Base-by-base conservation (phyloP, 2,888 invertebrate genomes). In the Merodon equestris region DNA sequence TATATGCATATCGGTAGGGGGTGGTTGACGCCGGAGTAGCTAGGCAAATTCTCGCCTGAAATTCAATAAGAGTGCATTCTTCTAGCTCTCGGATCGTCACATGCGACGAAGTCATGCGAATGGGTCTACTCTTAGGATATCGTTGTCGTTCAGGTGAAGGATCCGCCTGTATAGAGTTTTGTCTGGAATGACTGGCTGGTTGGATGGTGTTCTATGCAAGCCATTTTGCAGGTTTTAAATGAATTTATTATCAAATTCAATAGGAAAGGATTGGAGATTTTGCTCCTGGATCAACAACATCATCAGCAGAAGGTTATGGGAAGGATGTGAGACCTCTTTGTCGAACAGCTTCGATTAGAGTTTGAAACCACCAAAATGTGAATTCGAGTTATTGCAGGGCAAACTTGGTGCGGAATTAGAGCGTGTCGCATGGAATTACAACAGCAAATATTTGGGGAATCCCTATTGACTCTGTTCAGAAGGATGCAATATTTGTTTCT, bases 171-270 rank as follows among this genome's bases (percentile, higher is more conserved):
- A 64, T 44, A n/a, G 66, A 67, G 61, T 72, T 67, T 34, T 51
- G 66, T 77, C 66, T 72, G 50, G 72, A 60, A 64, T 72, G 68
- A 5, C 56, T 18, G 34, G 47, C 10, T 18, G 15, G 42, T 53
- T 14, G n/a, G 45, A 15, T 18, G 12, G 15, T 53, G n/a, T 34
- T 47, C 13, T 45, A 19, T 66, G 66, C 60, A 27, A 66, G 45
- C 56, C 61, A 77, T 77, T 77, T 77, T 66, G 50, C 50, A 13
- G 45, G 56, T 66, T 61, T 76, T 57, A 72, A 66, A 72, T 76
- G 66, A 72, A 72, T 76, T 71, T 76, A 76, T 66, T 76, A 71
- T 76, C 75, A 58, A 71, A 58, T 75, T 75, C 53, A 75, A 75
- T 75, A 64, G 13, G 42, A 51, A 38, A 1, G 18, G 34, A 60